A percentile compares a stretch with the other conserved stretches of the same genome.
phyloP scores from a whole-genome alignment of 2,113 vertebrate species.

The Callipepla squamata region DNA sequence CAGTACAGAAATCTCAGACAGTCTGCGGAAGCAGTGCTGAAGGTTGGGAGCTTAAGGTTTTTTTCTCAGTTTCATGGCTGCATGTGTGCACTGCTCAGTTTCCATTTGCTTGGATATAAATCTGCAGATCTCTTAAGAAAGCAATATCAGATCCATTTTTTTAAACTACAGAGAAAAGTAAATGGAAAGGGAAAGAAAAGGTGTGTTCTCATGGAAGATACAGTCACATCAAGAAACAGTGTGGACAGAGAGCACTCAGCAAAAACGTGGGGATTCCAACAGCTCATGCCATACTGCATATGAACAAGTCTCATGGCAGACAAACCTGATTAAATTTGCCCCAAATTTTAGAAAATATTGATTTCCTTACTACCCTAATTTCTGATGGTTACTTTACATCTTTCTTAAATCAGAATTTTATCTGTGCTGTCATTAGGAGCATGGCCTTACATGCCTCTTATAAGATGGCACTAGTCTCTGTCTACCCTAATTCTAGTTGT shows the following conservation, averaged over 20 bases:
- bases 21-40: background rate
- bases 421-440: background rate
- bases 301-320: background rate
- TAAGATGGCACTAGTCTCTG: background rate
- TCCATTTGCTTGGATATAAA: background rate
- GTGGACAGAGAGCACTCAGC: rapidly evolving
- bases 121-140: background rate
- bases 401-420: background rate
- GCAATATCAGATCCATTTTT: background rate
- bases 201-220: background rate
- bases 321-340: background rate
- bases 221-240: background rate
- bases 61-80: background rate
- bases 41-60: background rate
- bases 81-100: background rate
- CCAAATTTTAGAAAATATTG: background rate
- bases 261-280: background rate
- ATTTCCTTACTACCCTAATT: background rate
- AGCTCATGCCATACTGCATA: background rate
- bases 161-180: background rate
- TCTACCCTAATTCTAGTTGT: background rate
- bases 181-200: background rate
- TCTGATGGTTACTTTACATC: background rate
- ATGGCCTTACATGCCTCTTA: background rate
- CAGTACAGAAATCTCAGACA: background rate